Conservation (phyloP, 2,113 vertebrate species). For the Hiodon tergisus region DNA sequence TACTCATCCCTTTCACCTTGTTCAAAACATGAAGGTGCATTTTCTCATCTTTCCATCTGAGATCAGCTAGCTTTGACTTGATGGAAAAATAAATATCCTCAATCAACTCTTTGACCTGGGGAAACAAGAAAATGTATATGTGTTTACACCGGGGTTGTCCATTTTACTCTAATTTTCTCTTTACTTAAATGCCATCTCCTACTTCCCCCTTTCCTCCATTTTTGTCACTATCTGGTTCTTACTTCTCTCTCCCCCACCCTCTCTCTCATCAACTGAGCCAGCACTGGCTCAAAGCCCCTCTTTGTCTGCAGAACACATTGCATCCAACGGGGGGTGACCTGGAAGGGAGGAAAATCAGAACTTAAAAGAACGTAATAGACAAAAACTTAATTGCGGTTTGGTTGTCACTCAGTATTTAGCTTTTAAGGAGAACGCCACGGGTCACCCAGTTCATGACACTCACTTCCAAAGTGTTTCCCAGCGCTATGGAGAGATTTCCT, state of each 20-base stretch:
- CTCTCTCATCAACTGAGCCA: conserved; percentile 45
- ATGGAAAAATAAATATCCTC: conserved; percentile 50
- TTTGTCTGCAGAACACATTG: conserved; percentile 56
- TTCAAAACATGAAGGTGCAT: conserved; percentile 40
- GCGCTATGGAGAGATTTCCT: conserved; percentile 42
- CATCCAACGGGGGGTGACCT: conserved; percentile 59
- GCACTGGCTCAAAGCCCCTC: conserved; percentile 51
- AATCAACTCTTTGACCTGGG: conserved; percentile 56
- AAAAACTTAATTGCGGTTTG: neutral
- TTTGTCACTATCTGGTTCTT: neutral
- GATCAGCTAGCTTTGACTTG: conserved; percentile 47
- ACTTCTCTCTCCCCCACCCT: conserved; percentile 46
- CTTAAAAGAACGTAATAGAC: neutral
- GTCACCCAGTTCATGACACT: conserved; percentile 1
- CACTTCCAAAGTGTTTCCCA: conserved; percentile 43
- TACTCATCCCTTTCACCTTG: conserved; percentile 44
- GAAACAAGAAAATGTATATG: conserved; percentile 7
- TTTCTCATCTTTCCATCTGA: conserved; percentile 47
- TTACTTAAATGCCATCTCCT: neutral
- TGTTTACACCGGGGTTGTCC: neutral
- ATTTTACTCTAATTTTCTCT: neutral
- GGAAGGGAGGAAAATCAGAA: conserved; percentile 15
- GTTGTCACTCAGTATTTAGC: neutral
- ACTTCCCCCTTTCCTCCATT: neutral
- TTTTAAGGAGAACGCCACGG: neutral